These are phyloP conservation scores for Mallateleia sp. DNA, from an alignment of 2,888 invertebrate genomes.

Conservation along the genomic window DNA sequence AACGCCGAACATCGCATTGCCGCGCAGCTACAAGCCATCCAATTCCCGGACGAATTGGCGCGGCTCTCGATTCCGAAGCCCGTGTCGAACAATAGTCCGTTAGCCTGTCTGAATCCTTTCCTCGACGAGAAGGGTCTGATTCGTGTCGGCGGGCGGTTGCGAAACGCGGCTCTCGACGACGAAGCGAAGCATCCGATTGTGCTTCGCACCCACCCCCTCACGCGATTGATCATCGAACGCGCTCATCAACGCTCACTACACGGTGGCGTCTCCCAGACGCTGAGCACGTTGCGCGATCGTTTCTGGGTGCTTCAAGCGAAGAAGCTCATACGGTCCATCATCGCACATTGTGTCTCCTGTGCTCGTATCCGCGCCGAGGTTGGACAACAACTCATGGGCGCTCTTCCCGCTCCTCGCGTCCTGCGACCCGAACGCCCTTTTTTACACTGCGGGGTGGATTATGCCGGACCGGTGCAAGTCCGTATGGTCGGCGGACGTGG, in stretches of 20 bases:
- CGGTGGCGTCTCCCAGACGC: too few relatives aligned
- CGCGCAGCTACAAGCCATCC: too few relatives aligned
- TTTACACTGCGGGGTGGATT: neutral
- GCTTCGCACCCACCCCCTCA: too few relatives aligned
- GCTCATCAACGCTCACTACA: too few relatives aligned
- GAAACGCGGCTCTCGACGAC: too few relatives aligned
- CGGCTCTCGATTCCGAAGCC: too few relatives aligned
- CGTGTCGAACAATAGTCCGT: neutral
- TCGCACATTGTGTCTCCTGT: neutral
- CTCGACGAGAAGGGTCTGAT: neutral
- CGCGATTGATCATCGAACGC: too few relatives aligned
- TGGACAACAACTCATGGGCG: neutral
- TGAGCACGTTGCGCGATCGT: neutral
- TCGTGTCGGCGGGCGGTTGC: conserved; percentile 1
- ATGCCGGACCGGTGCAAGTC: neutral
- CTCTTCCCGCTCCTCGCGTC: neutral
- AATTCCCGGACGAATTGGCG: neutral
- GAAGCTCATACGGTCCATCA: too few relatives aligned
- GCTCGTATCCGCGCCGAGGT: neutral
- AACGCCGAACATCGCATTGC: too few relatives aligned
- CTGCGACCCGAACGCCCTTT: neutral
- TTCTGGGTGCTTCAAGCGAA: neutral
- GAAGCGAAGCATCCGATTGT: too few relatives aligned
- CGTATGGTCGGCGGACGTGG: neutral
- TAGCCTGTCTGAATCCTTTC: neutral